phyloP scores from a whole-genome alignment of 2,113 vertebrate species.

The Muscicapa adusta region DNA sequence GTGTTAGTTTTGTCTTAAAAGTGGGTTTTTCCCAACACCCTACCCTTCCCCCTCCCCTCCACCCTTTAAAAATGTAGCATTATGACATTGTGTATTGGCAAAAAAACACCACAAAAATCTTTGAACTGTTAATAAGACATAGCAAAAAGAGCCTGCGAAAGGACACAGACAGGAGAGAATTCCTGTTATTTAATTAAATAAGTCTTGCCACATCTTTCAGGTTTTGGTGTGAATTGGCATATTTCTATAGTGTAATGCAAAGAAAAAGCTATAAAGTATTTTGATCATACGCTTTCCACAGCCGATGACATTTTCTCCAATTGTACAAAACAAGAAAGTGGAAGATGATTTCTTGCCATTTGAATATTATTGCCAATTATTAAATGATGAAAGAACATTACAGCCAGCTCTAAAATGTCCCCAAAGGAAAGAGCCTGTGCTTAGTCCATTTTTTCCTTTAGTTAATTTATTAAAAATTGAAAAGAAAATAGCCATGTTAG shows the following conservation, averaged over 20 bases:
- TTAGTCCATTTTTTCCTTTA: background rate
- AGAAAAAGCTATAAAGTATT: background rate
- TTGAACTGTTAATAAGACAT: background rate
- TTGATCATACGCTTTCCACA: background rate
- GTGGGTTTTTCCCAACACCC: background rate
- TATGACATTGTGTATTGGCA: background rate
- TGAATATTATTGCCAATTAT: background rate
- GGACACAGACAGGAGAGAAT: background rate
- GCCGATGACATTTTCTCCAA: background rate
- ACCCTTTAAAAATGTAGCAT: background rate
- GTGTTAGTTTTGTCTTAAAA: background rate
- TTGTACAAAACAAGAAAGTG: background rate
- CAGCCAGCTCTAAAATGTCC: background rate
- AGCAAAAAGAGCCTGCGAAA: background rate
- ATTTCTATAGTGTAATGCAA: background rate
- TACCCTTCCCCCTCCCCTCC: fast-evolving
- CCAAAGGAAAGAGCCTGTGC: background rate
- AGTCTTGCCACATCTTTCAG: background rate
- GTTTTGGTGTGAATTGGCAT: background rate
- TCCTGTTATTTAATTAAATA: background rate
- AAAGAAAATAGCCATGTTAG: background rate
- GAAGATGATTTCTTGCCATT: background rate
- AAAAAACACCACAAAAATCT: background rate
- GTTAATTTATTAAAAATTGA: background rate
- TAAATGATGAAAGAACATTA: slow-evolving; percentile 9